Evolutionary conservation across 2,113 vertebrate genomes (phyloP).

Genomic region (Turnix velox): DNA sequence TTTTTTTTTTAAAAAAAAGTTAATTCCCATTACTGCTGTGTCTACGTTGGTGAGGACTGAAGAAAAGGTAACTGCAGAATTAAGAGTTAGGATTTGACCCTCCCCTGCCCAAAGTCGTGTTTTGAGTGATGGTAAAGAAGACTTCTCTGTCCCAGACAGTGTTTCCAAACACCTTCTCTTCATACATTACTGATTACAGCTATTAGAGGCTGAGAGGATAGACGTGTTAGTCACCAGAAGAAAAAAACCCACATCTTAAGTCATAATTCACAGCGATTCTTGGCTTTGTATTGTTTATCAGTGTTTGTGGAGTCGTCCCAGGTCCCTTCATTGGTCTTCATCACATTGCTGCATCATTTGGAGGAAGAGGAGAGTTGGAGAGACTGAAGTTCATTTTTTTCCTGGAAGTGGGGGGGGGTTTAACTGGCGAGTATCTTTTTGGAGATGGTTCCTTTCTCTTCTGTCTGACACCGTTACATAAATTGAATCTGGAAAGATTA

Average conservation of each 20-base stretch:
- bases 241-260: conserved; percentile 47
- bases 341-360: conserved; percentile 68
- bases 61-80: conserved; percentile 77
- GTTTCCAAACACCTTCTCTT: conserved; percentile 68
- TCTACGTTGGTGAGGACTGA: conserved; percentile 76
- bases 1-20: conserved; percentile 77
- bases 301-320: conserved; percentile 45
- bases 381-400: conserved; percentile 78
- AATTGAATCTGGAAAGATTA: conserved; percentile 88
- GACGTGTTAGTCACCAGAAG: conserved; percentile 71
- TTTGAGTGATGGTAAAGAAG: conserved; percentile 58
- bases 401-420: conserved; percentile 78
- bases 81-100: conserved; percentile 73
- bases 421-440: conserved; percentile 77
- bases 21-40: conserved; percentile 83
- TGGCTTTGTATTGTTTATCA: conserved; percentile 50
- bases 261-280: conserved; percentile 65
- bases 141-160: conserved; percentile 69
- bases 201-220: conserved; percentile 67
- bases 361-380: conserved; percentile 72
- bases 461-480: conserved; percentile 83
- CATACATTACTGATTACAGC: conserved; percentile 61
- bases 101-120: conserved; percentile 66
- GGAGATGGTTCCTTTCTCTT: conserved; percentile 72
- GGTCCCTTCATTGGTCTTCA: conserved; percentile 69